phyloP scores from a whole-genome alignment of 2,113 vertebrate species.

The Globicephala melas region DNA sequence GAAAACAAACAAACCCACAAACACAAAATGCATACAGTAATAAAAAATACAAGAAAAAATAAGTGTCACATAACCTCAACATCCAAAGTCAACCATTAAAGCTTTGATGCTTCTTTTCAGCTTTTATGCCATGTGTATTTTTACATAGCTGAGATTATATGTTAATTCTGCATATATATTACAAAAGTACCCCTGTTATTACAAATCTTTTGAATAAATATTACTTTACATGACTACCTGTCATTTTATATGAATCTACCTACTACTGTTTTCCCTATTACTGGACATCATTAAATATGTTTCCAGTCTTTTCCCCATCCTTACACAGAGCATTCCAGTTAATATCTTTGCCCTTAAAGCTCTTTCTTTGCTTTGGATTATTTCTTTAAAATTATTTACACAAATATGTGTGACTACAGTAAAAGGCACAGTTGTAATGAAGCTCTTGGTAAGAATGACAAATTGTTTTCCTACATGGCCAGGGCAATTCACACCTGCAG shows the following conservation, averaged over 20 bases:
- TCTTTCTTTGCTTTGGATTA: conserved; percentile 1
- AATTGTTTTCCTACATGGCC: not conserved
- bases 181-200: not conserved
- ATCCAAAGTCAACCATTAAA: not conserved
- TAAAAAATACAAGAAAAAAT: not conserved
- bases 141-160: not conserved
- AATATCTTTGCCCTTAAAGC: not conserved
- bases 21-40: not conserved
- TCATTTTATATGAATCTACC: not conserved
- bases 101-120: not conserved
- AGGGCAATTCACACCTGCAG: not conserved
- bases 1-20: not conserved
- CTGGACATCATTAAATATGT: not conserved
- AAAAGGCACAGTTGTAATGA: not conserved
- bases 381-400: not conserved
- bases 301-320: not conserved
- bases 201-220: not conserved
- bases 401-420: not conserved
- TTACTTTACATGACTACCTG: not conserved
- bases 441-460: not conserved
- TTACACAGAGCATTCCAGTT: not conserved
- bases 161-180: not conserved
- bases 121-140: not conserved
- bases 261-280: not conserved
- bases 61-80: not conserved